Percentiles rank a stretch among this genome's conserved stretches.
Conservation (phyloP, 2,113 vertebrate genomes). For the Manacus vitellinus region DNA sequence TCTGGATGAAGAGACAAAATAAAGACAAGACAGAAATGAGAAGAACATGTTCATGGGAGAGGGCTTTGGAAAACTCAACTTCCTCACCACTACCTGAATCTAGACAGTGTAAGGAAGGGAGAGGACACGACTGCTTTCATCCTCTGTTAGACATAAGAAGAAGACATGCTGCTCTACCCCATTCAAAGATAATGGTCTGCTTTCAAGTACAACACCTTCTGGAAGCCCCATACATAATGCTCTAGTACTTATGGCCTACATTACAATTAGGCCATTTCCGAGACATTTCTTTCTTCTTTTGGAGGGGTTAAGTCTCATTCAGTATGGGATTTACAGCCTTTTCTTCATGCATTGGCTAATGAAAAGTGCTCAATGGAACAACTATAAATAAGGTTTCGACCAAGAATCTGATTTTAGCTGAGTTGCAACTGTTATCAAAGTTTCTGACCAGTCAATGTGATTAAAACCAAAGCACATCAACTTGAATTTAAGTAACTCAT, state of each 20-base stretch:
- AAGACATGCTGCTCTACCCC: not conserved
- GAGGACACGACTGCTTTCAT: accelerated
- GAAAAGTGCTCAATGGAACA: not conserved
- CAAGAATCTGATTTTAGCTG: not conserved
- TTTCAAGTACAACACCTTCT: not conserved
- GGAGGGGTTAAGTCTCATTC: not conserved
- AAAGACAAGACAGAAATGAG: not conserved
- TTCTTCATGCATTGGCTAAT: not conserved
- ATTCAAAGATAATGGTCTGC: not conserved
- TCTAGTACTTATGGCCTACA: not conserved
- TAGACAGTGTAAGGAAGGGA: not conserved
- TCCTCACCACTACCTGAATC: not conserved
- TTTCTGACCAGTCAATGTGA: not conserved
- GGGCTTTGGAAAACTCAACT: not conserved
- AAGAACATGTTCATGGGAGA: accelerated
- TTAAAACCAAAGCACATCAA: not conserved
- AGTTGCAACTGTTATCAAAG: not conserved
- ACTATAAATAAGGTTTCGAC: not conserved
- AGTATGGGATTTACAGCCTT: not conserved
- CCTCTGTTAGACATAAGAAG: not conserved
- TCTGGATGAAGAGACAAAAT: not conserved
- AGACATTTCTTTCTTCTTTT: not conserved
- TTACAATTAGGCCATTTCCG: not conserved
- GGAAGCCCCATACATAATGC: not conserved
- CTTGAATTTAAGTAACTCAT: not conserved